Percentiles rank a stretch among this genome's conserved stretches.
These are phyloP conservation scores for Coptotermes formosanus DNA, from an alignment of 1,140 invertebrate species.

Conservation along the genomic window DNA sequence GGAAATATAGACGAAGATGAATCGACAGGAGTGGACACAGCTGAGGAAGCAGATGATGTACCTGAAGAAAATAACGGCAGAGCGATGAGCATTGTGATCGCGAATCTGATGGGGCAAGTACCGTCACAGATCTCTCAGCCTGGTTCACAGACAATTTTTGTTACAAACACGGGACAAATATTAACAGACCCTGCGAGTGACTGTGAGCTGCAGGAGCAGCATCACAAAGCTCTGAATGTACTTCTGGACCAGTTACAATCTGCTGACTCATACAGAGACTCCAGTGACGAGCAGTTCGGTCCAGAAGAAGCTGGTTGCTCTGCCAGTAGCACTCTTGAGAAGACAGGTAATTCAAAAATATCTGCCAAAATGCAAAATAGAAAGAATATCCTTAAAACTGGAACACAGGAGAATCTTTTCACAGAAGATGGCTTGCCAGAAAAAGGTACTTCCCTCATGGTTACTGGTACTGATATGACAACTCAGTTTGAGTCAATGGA, in stretches of 20 bases:
- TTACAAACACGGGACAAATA: neutral
- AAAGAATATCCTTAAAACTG: neutral
- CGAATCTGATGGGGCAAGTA: neutral
- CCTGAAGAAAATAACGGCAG: neutral
- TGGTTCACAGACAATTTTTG: neutral
- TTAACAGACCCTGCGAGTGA: neutral
- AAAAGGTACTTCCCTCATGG: neutral
- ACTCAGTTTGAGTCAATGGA: neutral
- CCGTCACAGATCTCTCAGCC: neutral
- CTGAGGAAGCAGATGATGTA: neutral
- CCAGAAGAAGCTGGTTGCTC: neutral
- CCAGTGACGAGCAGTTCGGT: neutral
- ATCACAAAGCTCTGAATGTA: neutral
- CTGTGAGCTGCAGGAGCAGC: neutral
- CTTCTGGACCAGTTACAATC: neutral
- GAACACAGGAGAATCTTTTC: neutral
- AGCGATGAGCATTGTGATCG: neutral
- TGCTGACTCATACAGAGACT: neutral
- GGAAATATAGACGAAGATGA: neutral
- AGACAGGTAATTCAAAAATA: neutral
- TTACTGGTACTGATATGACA: neutral
- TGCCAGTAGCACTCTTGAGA: neutral
- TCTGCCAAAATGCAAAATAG: no score
- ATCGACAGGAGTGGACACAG: neutral
- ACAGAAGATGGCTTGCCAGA: neutral